These are phyloP conservation scores for Urosaurus nigricauda DNA, from an alignment of 2,797 vertebrate genomes.

Conservation along the genomic window DNA sequence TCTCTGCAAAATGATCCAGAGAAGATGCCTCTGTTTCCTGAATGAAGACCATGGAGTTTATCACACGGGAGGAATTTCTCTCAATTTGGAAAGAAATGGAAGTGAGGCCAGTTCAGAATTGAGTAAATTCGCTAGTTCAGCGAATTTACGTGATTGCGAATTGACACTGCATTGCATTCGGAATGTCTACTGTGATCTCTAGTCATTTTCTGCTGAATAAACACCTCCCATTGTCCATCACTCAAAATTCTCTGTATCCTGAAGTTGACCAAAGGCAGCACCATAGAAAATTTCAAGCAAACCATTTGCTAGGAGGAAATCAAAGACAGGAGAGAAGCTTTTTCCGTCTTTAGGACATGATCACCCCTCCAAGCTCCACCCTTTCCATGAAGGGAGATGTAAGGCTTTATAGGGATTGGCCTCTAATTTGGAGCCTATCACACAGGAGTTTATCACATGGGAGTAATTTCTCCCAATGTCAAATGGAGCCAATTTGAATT, in stretches of 20 bases:
- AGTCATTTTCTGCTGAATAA: not conserved
- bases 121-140: too few relatives aligned
- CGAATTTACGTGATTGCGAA: too few relatives aligned
- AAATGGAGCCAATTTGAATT: too few relatives aligned
- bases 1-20: not conserved
- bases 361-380: not conserved
- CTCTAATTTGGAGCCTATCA: not conserved
- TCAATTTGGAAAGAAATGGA: too few relatives aligned
- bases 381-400: not conserved
- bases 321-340: not conserved
- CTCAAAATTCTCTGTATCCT: not conserved
- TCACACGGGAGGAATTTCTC: too few relatives aligned
- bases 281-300: not conserved
- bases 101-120: too few relatives aligned
- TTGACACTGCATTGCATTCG: too few relatives aligned
- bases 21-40: not conserved
- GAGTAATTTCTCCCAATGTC: too few relatives aligned
- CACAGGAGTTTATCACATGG: too few relatives aligned
- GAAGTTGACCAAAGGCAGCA: not conserved
- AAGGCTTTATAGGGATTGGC: not conserved
- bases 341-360: not conserved
- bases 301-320: not conserved
- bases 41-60: not conserved
- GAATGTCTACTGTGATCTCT: not conserved
- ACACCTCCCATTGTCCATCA: not conserved